Evolutionary conservation across 1,140 invertebrate genomes (phyloP), one percentile per base, ranked within the genome.

Genomic region (Rhopalosiphum maidis): DNA sequence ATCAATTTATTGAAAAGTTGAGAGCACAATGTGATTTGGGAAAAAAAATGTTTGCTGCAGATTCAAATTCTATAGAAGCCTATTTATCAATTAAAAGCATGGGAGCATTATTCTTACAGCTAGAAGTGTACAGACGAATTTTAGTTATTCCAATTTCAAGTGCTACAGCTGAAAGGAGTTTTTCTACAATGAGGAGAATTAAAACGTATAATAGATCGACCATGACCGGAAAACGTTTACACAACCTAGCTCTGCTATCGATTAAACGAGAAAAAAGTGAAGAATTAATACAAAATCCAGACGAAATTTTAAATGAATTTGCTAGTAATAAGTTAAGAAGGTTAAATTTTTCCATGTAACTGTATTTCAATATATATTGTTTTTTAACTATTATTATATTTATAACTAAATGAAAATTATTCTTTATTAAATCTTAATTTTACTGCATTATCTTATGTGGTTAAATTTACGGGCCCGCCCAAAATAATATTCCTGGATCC

Each of bases 91-190:
- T 51, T 88, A 88, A 88, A 88, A 35, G 30, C 87, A 88, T 88
- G 87, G 87, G 43, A 54, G 87, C 82, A 85, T 85, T 5, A 43
- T 88, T 88, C 30, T 88, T 88, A 51, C 15, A 51, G 22, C 30
- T 88, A 51, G 87, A 88, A 88, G 46, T 88, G 93, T 94, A 94
- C 93, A 94, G 82, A 93, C 91, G 94, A 90, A 95, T 94, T 92
- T 95, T 94, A 86, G 94, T 94, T 94, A 95, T 94, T 94, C 94
- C 94, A 93, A 94, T 94, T 94, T 95, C 95, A 82, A 95, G 94
- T 94, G 94, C 94, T 85, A 94, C 94, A 94, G n/a, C 87, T 46
- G 86, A 88, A 95, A 94, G 87, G 94, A 94, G 91, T 95, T 94
- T 93, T 94, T 95, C 85, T 94, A 94, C 94, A 95, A 89, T 94